Base-by-base conservation (phyloP, 2,888 invertebrate genomes). In the Calliscelio sp. region DNA sequence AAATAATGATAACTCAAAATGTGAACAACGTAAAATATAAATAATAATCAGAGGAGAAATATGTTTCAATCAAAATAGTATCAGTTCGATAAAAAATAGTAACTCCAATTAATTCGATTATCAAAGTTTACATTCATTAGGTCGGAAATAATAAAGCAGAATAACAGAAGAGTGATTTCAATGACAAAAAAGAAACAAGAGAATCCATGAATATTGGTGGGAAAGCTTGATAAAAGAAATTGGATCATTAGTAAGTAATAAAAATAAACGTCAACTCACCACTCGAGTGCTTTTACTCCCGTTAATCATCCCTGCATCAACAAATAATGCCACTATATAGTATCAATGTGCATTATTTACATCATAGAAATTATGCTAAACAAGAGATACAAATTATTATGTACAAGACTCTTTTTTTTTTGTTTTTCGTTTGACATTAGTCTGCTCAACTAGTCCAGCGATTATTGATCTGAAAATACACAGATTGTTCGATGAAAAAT, bases 251-350 rank as follows among this genome's bases (percentile, higher is more conserved):
- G 49, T 24, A 2, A 41, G 1, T 49, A 82, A 83, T 85, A 51
- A 83, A 57, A 61, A 44, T 81, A 38, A 16, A 57, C 59, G 41
- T 18, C 5, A 79, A 74, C 82, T 78, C 77, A 93, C 93, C 91
- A 90, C 90, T 90, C 92, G 89, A 80, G 90, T 90, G 85, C 90
- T 90, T 87, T 92, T 93, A 81, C 87, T 90, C 89, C 93, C 92
- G 86, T 82, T 82, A 77, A 92, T 89, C 93, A 93, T 93, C 85
- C 90, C 91, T 89, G 80, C 63, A 63, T 79, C 61, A 79, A 84
- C 73, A 79, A 74, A 77, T 65, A 71, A 77, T 57, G 41, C 49
- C 44, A 55, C 63, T 75, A 38, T 66, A 75, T 68, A 61, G 18
- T 20, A 51, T 51, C 18, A 49, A 41, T 35, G 35, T 35, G 25